Conservation (phyloP, 2,888 invertebrate species). For the Bombyx huttoni region DNA sequence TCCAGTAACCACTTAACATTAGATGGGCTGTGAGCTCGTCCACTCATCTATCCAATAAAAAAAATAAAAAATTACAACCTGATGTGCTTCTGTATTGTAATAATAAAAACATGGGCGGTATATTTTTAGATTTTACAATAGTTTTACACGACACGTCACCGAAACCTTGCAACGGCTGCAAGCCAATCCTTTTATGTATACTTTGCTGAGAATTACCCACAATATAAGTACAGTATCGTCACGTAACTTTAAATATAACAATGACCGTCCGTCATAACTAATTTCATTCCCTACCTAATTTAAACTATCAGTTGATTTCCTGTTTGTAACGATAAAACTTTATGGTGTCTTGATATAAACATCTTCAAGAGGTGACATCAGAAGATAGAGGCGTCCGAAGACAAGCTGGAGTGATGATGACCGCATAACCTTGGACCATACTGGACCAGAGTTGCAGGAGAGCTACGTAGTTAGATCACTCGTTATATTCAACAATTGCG, state of each 20-base stretch:
- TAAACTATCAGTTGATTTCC: constrained; percentile 20
- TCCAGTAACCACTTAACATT: too few species aligned
- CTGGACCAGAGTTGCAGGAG: too few species aligned
- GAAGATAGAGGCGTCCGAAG: too few species aligned
- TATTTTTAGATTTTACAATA: constrained; percentile 9
- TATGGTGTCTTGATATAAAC: too few species aligned
- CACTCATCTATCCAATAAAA: too few species aligned
- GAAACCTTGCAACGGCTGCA: constrained; percentile 33
- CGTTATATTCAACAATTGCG: too few species aligned
- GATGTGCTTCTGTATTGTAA: background rate
- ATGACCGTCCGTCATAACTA: background rate
- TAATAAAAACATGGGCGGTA: background rate
- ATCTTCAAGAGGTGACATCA: too few species aligned
- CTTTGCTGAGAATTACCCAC: constrained; percentile 2
- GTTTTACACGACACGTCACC: constrained; percentile 8
- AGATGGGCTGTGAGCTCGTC: too few species aligned
- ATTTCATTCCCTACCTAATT: background rate
- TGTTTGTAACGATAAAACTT: constrained; percentile 3
- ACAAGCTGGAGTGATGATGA: too few species aligned
- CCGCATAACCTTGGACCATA: too few species aligned
- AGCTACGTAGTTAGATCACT: too few species aligned
- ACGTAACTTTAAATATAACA: background rate
- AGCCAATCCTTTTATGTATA: constrained; percentile 38
- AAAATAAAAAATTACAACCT: too few species aligned
- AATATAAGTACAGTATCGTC: background rate